Percentiles rank a stretch among this genome's conserved stretches.
Evolutionary conservation across 1,140 invertebrate genomes (phyloP).

Genomic region (Drosophila repletoides): DNA sequence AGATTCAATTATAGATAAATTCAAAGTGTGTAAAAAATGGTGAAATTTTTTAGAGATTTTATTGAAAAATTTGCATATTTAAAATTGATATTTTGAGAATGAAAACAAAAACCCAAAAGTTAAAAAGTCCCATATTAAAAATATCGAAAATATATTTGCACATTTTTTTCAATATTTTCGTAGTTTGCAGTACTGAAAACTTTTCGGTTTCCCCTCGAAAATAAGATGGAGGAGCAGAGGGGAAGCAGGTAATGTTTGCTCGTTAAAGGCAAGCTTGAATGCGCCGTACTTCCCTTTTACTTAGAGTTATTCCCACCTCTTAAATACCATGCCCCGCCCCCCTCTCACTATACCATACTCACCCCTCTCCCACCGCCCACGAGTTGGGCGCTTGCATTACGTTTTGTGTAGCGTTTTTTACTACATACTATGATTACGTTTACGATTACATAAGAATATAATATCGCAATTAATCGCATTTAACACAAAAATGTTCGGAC

Average conservation of each 20-base stretch:
- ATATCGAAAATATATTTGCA: background rate
- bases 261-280: constrained; percentile 17
- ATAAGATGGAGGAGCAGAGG: no score
- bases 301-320: constrained; percentile 9
- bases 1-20: no score
- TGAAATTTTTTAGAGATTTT: no score
- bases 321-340: background rate
- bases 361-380: background rate
- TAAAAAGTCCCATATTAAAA: no score
- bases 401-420: constrained; percentile 68
- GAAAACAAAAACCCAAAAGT: no score
- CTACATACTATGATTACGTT: constrained; percentile 71
- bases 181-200: no score
- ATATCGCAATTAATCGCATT: constrained; percentile 80
- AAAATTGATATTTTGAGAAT: no score
- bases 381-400: constrained; percentile 36
- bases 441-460: constrained; percentile 81
- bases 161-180: background rate
- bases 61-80: no score
- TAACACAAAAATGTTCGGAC: constrained; percentile 76
- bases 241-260: no score
- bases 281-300: constrained; percentile 33
- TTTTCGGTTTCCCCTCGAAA: background rate
- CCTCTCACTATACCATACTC: no score
- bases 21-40: no score